phyloP scores from a whole-genome alignment of 2,113 vertebrate genomes.

The Toxostoma redivivum region DNA sequence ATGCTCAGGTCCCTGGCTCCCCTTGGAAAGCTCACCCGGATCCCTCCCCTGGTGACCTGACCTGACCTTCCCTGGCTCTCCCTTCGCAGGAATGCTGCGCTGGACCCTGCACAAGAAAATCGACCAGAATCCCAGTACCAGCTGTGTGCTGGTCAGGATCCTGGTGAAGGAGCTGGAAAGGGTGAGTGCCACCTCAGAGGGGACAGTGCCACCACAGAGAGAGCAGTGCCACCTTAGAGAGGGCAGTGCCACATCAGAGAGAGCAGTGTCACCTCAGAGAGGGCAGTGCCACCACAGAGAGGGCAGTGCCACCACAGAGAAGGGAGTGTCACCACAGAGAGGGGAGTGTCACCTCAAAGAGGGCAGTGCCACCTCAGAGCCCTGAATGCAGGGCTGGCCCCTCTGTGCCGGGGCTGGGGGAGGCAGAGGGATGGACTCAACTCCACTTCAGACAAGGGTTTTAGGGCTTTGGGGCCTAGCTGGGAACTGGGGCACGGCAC shows the following conservation, averaged over 20 bases:
- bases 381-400: accelerated
- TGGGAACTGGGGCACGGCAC: neutral
- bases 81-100: slow-evolving; percentile 84
- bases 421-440: neutral
- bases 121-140: slow-evolving; percentile 77
- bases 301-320: neutral
- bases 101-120: slow-evolving; percentile 94
- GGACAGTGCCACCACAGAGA: too few relatives aligned
- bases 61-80: neutral
- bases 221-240: accelerated
- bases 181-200: slow-evolving; percentile 59
- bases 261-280: too few relatives aligned
- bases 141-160: slow-evolving; percentile 78
- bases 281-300: too few relatives aligned
- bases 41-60: neutral
- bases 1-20: neutral
- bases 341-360: accelerated
- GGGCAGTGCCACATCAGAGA: too few relatives aligned
- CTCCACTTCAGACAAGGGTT: neutral
- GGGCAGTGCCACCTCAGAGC: too few relatives aligned
- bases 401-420: accelerated
- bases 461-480: neutral
- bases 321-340: too few relatives aligned
- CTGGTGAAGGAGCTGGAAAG: slow-evolving; percentile 90
- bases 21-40: accelerated